phyloP scores from a whole-genome alignment of 2,113 vertebrate species.

The Thunnus thynnus region DNA sequence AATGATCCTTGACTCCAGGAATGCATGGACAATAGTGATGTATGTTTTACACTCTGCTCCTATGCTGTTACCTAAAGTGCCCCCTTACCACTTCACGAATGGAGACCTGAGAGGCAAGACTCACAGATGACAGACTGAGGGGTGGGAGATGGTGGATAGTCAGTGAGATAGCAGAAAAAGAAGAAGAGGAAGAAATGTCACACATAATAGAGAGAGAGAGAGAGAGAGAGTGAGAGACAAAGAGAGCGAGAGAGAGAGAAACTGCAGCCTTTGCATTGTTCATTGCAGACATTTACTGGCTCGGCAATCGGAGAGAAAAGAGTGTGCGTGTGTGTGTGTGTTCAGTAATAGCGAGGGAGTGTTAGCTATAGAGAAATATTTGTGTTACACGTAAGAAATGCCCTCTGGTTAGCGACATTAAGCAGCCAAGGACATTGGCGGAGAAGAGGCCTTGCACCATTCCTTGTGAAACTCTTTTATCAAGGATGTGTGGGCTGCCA shows the following conservation, averaged over 20 bases:
- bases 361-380: slow-evolving; percentile 66
- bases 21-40: slow-evolving; percentile 21
- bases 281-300: slow-evolving; percentile 85
- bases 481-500: slow-evolving; percentile 50
- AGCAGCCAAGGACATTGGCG: slow-evolving; percentile 67
- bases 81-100: slow-evolving; percentile 65
- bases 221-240: slow-evolving; percentile 48
- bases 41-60: slow-evolving; percentile 8
- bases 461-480: slow-evolving; percentile 42
- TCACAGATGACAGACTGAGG: slow-evolving; percentile 65
- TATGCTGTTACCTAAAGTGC: slow-evolving; percentile 44
- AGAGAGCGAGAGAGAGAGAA: slow-evolving; percentile 63
- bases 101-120: slow-evolving; percentile 69
- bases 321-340: slow-evolving; percentile 13
- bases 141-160: slow-evolving; percentile 61
- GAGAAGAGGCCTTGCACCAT: slow-evolving; percentile 58
- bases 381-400: slow-evolving; percentile 43
- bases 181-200: slow-evolving; percentile 63
- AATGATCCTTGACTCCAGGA: slow-evolving; percentile 7
- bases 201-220: slow-evolving; percentile 29
- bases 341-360: slow-evolving; percentile 49
- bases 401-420: slow-evolving; percentile 71
- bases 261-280: slow-evolving; percentile 81
- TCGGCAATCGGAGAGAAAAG: slow-evolving; percentile 55
- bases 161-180: slow-evolving; percentile 66